phyloP scores from a whole-genome alignment of 1,140 invertebrate genomes.

The Cydia fagiglandana region DNA sequence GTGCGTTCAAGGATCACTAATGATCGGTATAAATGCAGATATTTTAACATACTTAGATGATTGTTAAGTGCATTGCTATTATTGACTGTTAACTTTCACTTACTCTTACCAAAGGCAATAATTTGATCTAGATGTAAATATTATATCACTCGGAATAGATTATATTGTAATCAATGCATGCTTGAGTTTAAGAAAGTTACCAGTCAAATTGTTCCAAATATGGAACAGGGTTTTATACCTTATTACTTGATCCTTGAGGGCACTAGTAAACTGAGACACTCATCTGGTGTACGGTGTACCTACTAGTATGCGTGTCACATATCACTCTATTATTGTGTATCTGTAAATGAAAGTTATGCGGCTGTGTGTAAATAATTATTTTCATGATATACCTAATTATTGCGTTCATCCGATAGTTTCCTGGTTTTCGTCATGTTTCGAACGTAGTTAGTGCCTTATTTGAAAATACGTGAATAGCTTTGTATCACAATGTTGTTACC shows the following conservation, averaged over 20 bases:
- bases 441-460: constrained; percentile 49
- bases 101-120: neutral
- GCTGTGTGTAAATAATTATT: constrained; percentile 30
- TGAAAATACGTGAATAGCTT: constrained; percentile 34
- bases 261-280: constrained; percentile 12
- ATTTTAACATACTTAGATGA: neutral
- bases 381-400: constrained; percentile 23
- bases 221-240: neutral
- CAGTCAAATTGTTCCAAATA: neutral
- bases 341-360: constrained; percentile 25
- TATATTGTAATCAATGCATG: constrained; percentile 11
- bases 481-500: constrained; percentile 29
- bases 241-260: neutral
- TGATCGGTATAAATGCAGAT: neutral
- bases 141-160: constrained; percentile 10
- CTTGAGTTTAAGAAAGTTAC: neutral
- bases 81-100: neutral
- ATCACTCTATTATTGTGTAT: constrained; percentile 24
- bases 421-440: constrained; percentile 33
- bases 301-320: constrained; percentile 20
- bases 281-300: neutral
- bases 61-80: neutral
- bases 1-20: neutral
- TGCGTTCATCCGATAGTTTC: constrained; percentile 24
- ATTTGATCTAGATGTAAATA: constrained; percentile 14